These are phyloP conservation scores for Phallusia fumigata DNA, from an alignment of 23 tunicate species.

Conservation along the genomic window DNA sequence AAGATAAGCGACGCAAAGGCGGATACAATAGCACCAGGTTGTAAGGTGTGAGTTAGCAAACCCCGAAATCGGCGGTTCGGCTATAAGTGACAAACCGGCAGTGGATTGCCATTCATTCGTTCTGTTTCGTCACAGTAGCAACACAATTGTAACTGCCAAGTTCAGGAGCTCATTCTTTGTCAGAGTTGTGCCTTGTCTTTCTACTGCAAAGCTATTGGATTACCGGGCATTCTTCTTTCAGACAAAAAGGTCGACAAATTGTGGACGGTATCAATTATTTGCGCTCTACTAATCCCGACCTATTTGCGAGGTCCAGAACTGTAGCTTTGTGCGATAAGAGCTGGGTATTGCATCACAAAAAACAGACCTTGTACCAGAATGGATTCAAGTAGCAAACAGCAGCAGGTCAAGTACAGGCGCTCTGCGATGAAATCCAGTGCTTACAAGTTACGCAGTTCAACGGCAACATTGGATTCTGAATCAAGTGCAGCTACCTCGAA, in stretches of 20 bases:
- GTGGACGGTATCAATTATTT: conserved; percentile 1
- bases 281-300: conserved; percentile 11
- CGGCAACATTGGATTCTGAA: neutral
- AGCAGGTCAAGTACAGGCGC: neutral
- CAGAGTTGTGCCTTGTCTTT: neutral
- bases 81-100: neutral
- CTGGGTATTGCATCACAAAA: neutral
- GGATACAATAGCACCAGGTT: conserved; percentile 8
- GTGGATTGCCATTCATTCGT: neutral
- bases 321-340: neutral
- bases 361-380: too few species aligned
- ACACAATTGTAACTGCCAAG: neutral
- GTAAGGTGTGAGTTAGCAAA: conserved; percentile 24
- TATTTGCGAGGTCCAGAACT: neutral
- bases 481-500: neutral
- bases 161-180: neutral
- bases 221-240: too few species aligned
- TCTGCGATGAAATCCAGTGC: neutral
- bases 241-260: neutral
- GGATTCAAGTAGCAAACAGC: neutral
- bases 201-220: too few species aligned
- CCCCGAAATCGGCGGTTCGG: neutral
- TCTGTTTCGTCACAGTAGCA: conserved; percentile 13
- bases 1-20: conserved; percentile 13
- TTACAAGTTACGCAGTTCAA: neutral